A percentile compares a stretch with the other conserved stretches of the same genome.
These are phyloP conservation scores for Agonopterix arenella DNA, from an alignment of 2,888 invertebrate genomes.

Conservation along the genomic window DNA sequence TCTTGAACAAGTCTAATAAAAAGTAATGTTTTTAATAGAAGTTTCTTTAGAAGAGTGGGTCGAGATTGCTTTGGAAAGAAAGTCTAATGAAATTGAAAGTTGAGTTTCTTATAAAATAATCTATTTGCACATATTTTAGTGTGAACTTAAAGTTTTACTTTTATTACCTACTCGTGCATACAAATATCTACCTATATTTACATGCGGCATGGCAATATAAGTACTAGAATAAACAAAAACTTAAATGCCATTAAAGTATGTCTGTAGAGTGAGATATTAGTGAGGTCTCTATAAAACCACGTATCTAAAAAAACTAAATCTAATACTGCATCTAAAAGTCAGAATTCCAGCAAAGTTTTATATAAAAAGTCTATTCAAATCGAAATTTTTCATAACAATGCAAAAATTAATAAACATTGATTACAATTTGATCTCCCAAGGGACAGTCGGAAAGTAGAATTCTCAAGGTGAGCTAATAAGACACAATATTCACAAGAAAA, in stretches of 20 bases:
- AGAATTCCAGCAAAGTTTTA: constrained; percentile 13
- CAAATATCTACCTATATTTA: constrained; percentile 50
- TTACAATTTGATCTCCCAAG: constrained; percentile 45
- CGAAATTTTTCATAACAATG: constrained; percentile 41
- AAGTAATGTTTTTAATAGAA: not conserved
- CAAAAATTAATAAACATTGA: constrained; percentile 51
- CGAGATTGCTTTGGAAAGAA: not conserved
- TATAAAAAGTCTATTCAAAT: constrained; percentile 30
- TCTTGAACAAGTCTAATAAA: constrained; percentile 1
- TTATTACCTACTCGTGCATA: constrained; percentile 52
- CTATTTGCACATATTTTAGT: constrained; percentile 1
- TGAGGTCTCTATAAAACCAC: constrained; percentile 43
- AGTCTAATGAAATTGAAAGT: not conserved
- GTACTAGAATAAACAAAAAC: constrained; percentile 44
- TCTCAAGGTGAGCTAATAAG: constrained; percentile 47
- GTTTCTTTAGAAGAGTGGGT: not conserved
- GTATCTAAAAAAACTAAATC: constrained; percentile 51
- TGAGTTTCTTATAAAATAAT: not conserved
- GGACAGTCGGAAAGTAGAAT: constrained; percentile 47
- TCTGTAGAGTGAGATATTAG: constrained; percentile 52
- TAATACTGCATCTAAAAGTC: constrained; percentile 30
- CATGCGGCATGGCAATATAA: constrained; percentile 63
- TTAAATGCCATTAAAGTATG: constrained; percentile 30
- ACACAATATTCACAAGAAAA: constrained; percentile 65
- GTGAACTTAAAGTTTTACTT: constrained; percentile 9